Evolutionary conservation across 1,140 invertebrate species (phyloP), one percentile per base, ranked within the genome.

Genomic region (Aphidius gifuensis): DNA sequence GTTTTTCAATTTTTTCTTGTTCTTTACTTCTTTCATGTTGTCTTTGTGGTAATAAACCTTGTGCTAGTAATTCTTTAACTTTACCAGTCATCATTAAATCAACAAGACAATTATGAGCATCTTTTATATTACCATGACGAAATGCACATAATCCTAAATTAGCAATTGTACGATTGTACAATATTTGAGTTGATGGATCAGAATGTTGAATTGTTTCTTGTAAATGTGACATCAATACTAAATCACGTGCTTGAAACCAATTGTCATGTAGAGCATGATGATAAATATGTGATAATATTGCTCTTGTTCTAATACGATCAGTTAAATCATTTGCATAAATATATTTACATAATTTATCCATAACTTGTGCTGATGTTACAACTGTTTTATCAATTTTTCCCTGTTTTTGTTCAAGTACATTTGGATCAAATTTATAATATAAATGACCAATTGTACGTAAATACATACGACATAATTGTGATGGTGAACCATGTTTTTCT

Each of bases 91-190:
- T 96, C 90, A 99, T 98, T 51, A 99, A 86, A 79, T 99, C 98
- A 0, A 98, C 92, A 5, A 99, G 83, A 74, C 95, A 97, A 70
- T 96, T 94, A 77, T 99, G 97, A 4, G 98, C 93, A 78, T 99
- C 98, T 77, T 96, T 95, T 9, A 99, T 96, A 70, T 94, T 94
- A 7, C 96, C 97, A 75, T 98, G 94, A 47, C 97, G 89, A 84
- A 99, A 99, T 9, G 97, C 96, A 80, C 97, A 99, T 32, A 99
- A 80, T 51, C 98, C 98, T 40, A 99, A 81, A 82, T 99, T 97
- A 54, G 98, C 98, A 89, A 99, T 97, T 2, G 95, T 97, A 66
- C 98, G 88, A 78, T 99, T 99, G 82, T 99, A 99, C 63, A 99
- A 82, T 72, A 99, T 98, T 85, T 98, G 93, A 32, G 96, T 98